phyloP scores from a whole-genome alignment of 1,140 invertebrate genomes.

The Drosophila arizonae region DNA sequence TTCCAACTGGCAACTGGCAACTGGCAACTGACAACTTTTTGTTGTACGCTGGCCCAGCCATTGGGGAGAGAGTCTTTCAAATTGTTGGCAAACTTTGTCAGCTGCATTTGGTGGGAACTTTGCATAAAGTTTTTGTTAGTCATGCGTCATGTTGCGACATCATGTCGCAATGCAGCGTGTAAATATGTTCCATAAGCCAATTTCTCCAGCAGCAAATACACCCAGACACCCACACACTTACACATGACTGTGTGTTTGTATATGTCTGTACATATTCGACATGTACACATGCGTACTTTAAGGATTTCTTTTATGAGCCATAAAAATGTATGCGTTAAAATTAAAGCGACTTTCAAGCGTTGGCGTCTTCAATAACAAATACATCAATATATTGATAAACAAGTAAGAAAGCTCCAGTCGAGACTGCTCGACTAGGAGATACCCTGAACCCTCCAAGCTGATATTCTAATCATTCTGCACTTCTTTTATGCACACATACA shows the following conservation, averaged over 20 bases:
- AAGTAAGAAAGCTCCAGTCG: background rate
- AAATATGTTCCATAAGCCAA: conserved; percentile 12
- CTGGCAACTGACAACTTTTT: conserved; percentile 43
- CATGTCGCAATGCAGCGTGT: conserved; percentile 1
- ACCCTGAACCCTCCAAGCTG: no score
- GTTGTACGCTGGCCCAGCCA: conserved; percentile 11
- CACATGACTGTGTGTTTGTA: background rate
- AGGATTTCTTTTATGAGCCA: conserved; percentile 6
- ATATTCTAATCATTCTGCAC: no score
- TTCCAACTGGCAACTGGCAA: conserved; percentile 49
- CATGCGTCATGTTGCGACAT: conserved; percentile 22
- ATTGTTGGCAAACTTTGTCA: conserved; percentile 64
- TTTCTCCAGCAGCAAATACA: conserved; percentile 3
- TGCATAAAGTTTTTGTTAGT: conserved; percentile 21
- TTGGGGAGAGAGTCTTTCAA: conserved; percentile 32
- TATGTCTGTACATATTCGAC: background rate
- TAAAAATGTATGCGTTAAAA: conserved; percentile 13
- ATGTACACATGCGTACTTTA: background rate
- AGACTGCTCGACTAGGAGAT: no score
- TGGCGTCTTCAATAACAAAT: background rate
- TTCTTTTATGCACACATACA: no score
- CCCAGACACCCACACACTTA: background rate
- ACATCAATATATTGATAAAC: conserved; percentile 2
- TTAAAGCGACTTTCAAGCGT: conserved; percentile 8
- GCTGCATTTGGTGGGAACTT: conserved; percentile 21